Conservation (phyloP, 1,140 invertebrate genomes). For the Platyscapa corneri region DNA sequence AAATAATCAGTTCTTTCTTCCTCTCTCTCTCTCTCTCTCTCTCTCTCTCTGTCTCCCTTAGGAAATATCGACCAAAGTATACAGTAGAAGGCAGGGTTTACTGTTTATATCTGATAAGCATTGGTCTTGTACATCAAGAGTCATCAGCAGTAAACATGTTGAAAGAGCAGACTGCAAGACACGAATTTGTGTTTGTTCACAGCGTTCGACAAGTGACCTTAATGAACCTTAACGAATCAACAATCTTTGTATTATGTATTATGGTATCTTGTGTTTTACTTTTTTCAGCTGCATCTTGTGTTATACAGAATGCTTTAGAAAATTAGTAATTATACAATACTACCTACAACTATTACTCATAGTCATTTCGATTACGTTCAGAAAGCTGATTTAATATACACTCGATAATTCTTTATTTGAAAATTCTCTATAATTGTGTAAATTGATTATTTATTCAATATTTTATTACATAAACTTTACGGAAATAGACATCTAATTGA, state of each 20-base stretch:
- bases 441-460: too few relatives aligned
- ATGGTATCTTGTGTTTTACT: not conserved
- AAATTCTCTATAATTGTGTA: too few relatives aligned
- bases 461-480: too few relatives aligned
- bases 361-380: too few relatives aligned
- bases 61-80: not conserved
- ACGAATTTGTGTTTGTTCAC: not conserved
- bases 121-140: not conserved
- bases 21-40: constrained; percentile 26
- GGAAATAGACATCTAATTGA: too few relatives aligned
- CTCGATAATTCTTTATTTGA: too few relatives aligned
- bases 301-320: too few relatives aligned
- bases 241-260: not conserved
- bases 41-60: constrained; percentile 3
- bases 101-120: not conserved
- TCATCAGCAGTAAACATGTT: constrained; percentile 19
- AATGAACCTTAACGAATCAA: not conserved
- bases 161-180: not conserved
- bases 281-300: too few relatives aligned
- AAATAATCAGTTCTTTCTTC: not conserved
- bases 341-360: too few relatives aligned
- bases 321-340: too few relatives aligned
- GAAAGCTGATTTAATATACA: too few relatives aligned
- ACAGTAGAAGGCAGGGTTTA: not conserved
- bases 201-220: constrained; percentile 2